Evolutionary conservation across 37 sponge, comb jelly and placozoan species (phyloP), one percentile per base, ranked within the genome.

Genomic region (Aplysina aerophoba): DNA sequence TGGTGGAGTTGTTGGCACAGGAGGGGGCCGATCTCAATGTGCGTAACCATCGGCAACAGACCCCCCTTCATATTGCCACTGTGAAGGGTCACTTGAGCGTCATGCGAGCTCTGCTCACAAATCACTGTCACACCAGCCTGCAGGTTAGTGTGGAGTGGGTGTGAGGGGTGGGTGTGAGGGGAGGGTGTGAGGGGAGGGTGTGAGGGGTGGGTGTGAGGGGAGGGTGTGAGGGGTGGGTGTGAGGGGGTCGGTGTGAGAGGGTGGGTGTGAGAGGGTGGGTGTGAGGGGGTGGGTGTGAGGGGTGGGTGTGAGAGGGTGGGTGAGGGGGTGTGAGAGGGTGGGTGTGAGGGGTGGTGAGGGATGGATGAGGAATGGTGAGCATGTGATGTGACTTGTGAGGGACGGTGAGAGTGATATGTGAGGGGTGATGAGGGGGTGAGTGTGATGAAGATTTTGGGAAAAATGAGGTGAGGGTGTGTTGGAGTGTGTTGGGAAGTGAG

Each of bases 51-150:
- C 84, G 86, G 67, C 81, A 87, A 77, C 92, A 95, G 74, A 92
- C 96, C 24, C 87, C 98, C 0, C 80, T 97, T 0, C 98, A 97
- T 73, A 81, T 97, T 27, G 98, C 98, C 33, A 93, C 92, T 20
- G 82, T 83, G 79, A 94, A 95, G 59, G 96, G 96, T 36, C 92
- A 97, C 85, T 79, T 87, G 55, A 60, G 72, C 13, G 91, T 91
- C 61, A 92, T 93, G 39, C 73, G 82, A 67, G 87, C 65, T 14
- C 84, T 95, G 0, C 78, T 95, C 55, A 85, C 53, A 16, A 75
- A 83, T 28, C 72, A 86, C 58, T 93, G 94, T 66, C 96, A 95
- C 38, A 53, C 89, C 37, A 88, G 94, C 53, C 75, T 91, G 5
- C 96, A 95, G 90, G 95, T 89, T 54, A 33, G 83, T 56, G 28